Percentiles rank a stretch among this genome's conserved stretches.
Conservation (phyloP, 2,888 invertebrate genomes). For the Epinotia brunnichana region DNA sequence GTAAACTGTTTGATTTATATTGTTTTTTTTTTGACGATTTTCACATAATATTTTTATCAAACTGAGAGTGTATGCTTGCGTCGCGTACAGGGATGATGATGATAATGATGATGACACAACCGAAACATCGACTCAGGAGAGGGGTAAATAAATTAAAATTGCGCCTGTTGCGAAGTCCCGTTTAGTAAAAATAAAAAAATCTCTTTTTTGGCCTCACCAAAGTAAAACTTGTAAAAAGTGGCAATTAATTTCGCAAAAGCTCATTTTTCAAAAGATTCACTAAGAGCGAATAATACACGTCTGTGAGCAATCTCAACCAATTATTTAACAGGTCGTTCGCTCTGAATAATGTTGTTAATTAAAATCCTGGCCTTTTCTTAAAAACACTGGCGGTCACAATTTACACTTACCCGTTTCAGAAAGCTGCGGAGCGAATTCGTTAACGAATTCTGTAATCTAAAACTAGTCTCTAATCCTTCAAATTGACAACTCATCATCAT, state of each 20-base stretch:
- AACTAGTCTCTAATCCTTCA: too few relatives aligned
- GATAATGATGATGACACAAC: too few relatives aligned
- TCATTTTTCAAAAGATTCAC: not conserved
- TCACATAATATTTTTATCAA: not conserved
- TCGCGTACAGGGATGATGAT: too few relatives aligned
- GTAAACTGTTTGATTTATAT: too few relatives aligned
- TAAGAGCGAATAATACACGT: not conserved
- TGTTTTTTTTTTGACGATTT: too few relatives aligned
- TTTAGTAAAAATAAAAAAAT: too few relatives aligned
- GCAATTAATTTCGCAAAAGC: not conserved
- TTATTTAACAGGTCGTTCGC: not conserved
- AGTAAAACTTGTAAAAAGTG: not conserved
- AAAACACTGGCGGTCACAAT: not conserved
- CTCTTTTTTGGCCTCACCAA: not conserved
- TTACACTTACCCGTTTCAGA: not conserved
- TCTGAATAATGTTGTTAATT: constrained; percentile 5
- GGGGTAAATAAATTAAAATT: too few relatives aligned
- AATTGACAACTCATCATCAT: too few relatives aligned
- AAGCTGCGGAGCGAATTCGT: not conserved
- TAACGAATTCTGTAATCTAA: not conserved
- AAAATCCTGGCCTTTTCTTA: not conserved
- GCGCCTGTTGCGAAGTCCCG: too few relatives aligned
- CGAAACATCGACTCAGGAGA: too few relatives aligned
- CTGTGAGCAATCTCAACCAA: not conserved
- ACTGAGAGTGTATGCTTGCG: too few relatives aligned